A percentile compares a stretch with the other conserved stretches of the same genome.
phyloP scores from a whole-genome alignment of 2,113 vertebrate species.

The Perca schrenkii region DNA sequence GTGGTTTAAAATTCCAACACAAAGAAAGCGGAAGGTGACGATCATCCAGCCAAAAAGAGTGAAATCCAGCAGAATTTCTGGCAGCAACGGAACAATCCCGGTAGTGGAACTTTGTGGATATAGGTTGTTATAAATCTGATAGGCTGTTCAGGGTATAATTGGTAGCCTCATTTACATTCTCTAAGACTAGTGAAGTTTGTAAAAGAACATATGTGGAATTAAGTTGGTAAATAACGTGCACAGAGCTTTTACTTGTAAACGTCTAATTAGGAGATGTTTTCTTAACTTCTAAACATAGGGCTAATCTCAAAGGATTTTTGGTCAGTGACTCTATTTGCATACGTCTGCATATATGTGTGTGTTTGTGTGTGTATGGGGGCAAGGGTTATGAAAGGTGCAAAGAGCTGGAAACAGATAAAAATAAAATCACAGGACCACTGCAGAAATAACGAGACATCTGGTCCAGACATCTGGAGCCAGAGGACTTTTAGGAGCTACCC shows the following conservation, averaged over 20 bases:
- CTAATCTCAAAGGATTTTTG: constrained; percentile 41
- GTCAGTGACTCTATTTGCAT: constrained; percentile 28
- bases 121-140: constrained; percentile 23
- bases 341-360: background rate
- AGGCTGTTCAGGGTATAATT: constrained; percentile 25
- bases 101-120: background rate
- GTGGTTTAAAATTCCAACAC: too few species aligned
- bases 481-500: constrained; percentile 80
- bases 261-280: constrained; percentile 61
- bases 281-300: constrained; percentile 24
- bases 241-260: constrained; percentile 51
- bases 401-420: constrained; percentile 74
- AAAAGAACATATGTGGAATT: constrained; percentile 34
- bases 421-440: constrained; percentile 77
- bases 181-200: constrained; percentile 20
- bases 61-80: too few species aligned
- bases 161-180: constrained; percentile 26
- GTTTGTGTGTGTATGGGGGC: background rate
- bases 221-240: constrained; percentile 22
- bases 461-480: constrained; percentile 84
- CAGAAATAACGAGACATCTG: constrained; percentile 86
- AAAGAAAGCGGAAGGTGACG: too few species aligned
- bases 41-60: too few species aligned
- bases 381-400: constrained; percentile 63
- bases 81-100: too few species aligned